Base-by-base conservation (phyloP, 1,140 invertebrate genomes). In the Sitobion miscanthi region DNA sequence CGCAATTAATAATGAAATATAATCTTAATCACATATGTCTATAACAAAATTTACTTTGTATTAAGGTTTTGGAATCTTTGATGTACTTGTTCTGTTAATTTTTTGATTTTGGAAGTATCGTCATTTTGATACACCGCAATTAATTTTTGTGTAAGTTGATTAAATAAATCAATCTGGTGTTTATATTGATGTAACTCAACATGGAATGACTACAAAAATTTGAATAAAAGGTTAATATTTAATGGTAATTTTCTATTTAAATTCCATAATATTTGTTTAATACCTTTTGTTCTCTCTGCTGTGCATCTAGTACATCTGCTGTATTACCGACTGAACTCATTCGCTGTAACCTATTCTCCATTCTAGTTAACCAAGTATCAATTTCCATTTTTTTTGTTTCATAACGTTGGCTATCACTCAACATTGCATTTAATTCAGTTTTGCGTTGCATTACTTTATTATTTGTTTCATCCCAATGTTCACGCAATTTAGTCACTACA, bases 111-210 rank as follows among this genome's bases (percentile, higher is more conserved):
- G 20, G 97, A 97, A 7, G 98, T 98, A 95, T 99, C 98, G 95
- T 99, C 98, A 95, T 98, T 97, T 94, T 98, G 97, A 96, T 99
- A 99, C 54, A 98, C 97, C 25, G 98, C 97, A 94, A 99, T 98
- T 94, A 99, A 96, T 94, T 98, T 97, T 95, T 99, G 98, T 21
- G 98, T 98, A 94, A 99, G 96, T 95, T 98, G 97, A 94, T 98
- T 98, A 95, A 99, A 98, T 94, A 97, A 95, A 95, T 99, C 98
- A 93, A 99, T 97, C 94, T 98, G 97, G 94, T 97, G 97, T 95
- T 99, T 98, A 96, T 98, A 98, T 95, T 98, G 98, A 95, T 98
- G 98, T 45, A 99, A 96, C 95, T 99, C 98, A 21, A 98, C 97
- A 95, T 99, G 98, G 95, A 98, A 97, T 62, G 97, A 97, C 98